Evolutionary conservation across 2,113 vertebrate species (phyloP).

Genomic region (Saguinus imperator): DNA sequence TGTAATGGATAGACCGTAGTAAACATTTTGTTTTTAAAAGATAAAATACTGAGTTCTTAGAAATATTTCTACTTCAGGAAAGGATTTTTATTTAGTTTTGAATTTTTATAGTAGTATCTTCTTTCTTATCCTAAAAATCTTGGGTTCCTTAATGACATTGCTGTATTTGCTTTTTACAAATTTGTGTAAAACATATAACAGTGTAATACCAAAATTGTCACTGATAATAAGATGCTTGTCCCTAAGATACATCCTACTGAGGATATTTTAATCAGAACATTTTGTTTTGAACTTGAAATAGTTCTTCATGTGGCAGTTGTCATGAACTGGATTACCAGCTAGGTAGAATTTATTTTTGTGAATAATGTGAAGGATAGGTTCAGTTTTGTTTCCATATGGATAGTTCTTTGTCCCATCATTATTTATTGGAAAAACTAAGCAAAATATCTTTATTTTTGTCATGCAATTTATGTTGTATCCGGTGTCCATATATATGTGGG

Average conservation of each 20-base stretch:
- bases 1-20: not conserved
- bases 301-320: not conserved
- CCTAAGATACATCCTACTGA: not conserved
- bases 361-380: not conserved
- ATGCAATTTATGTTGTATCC: not conserved
- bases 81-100: not conserved
- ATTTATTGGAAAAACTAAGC: not conserved
- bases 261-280: not conserved
- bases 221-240: not conserved
- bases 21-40: not conserved
- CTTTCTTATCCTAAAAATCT: not conserved
- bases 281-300: constrained; percentile 34
- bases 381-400: not conserved
- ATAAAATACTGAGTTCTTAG: not conserved
- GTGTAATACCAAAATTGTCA: not conserved
- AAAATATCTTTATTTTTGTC: not conserved
- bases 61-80: not conserved
- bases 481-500: not conserved
- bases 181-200: not conserved
- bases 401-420: not conserved
- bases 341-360: constrained; percentile 10
- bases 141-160: not conserved
- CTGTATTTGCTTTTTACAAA: not conserved
- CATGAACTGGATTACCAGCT: not conserved
- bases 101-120: not conserved